Evolutionary conservation across 2,113 vertebrate species (phyloP).

Genomic region (Diglossa brunneiventris): DNA sequence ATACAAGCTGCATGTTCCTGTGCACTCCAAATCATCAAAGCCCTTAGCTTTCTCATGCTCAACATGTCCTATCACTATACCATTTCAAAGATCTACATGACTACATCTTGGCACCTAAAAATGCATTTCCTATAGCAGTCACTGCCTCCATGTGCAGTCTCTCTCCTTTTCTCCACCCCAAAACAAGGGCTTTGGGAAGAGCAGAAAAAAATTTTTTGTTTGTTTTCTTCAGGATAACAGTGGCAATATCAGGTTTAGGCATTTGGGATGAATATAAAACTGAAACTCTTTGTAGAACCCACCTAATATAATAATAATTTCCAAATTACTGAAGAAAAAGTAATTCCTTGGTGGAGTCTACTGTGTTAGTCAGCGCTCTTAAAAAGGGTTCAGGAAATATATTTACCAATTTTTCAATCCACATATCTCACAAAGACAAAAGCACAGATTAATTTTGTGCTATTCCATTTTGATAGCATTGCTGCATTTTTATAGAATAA

Average conservation of each 20-base stretch:
- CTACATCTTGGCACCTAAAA: neutral
- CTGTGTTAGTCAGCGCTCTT: neutral
- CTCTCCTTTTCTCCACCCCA: neutral
- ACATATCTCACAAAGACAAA: neutral
- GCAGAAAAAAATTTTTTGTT: neutral
- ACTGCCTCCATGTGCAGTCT: neutral
- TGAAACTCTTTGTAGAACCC: neutral
- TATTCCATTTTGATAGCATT: neutral
- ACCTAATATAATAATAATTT: neutral
- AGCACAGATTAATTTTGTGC: neutral
- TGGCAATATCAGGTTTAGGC: neutral
- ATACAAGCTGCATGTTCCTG: accelerated
- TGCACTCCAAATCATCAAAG: accelerated
- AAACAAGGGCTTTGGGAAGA: neutral
- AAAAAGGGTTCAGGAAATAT: neutral
- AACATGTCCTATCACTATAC: neutral
- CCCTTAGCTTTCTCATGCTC: neutral
- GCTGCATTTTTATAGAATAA: neutral
- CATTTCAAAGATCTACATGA: neutral
- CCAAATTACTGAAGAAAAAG: neutral
- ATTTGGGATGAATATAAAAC: neutral
- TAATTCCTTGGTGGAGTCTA: neutral
- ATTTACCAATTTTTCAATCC: neutral
- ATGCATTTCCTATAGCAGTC: neutral
- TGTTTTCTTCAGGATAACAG: neutral